Conservation (phyloP, 2,797 vertebrate species). For the Paramormyrops hopkinsi region DNA sequence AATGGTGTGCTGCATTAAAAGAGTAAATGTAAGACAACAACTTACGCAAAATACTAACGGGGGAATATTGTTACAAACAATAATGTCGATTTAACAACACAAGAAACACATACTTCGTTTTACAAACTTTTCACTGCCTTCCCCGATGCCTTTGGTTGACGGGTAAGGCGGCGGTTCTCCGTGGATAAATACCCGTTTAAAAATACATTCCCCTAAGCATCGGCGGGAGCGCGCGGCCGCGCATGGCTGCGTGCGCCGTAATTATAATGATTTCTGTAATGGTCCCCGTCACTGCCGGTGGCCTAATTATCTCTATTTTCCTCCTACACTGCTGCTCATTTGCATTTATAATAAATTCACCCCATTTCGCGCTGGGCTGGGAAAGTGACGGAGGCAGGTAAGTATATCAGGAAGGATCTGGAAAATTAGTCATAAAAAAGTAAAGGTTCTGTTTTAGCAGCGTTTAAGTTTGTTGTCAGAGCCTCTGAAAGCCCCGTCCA, state of each 20-base stretch:
- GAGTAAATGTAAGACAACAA: background rate
- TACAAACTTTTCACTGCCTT: background rate
- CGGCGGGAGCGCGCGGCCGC: background rate
- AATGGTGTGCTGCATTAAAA: background rate
- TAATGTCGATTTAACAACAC: background rate
- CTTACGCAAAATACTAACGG: background rate
- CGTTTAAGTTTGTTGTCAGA: background rate
- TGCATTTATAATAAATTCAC: slow-evolving; percentile 12
- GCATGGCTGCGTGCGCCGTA: background rate
- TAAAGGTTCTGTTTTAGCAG: background rate
- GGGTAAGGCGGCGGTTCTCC: background rate
- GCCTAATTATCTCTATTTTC: slow-evolving; percentile 12
- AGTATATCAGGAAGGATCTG: background rate
- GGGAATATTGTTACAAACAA: background rate
- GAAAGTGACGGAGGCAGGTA: background rate
- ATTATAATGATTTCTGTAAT: slow-evolving; percentile 19
- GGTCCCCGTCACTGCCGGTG: background rate
- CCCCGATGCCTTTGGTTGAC: background rate
- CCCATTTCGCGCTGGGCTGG: background rate
- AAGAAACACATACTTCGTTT: background rate
- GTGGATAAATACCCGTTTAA: slow-evolving; percentile 13
- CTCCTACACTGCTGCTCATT: slow-evolving; percentile 2
- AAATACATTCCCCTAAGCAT: background rate
- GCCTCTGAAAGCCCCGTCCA: background rate
- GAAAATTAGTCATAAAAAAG: background rate